Evolutionary conservation across 2,888 invertebrate species (phyloP), one percentile per base, ranked within the genome.

Genomic region (Noctua janthina): DNA sequence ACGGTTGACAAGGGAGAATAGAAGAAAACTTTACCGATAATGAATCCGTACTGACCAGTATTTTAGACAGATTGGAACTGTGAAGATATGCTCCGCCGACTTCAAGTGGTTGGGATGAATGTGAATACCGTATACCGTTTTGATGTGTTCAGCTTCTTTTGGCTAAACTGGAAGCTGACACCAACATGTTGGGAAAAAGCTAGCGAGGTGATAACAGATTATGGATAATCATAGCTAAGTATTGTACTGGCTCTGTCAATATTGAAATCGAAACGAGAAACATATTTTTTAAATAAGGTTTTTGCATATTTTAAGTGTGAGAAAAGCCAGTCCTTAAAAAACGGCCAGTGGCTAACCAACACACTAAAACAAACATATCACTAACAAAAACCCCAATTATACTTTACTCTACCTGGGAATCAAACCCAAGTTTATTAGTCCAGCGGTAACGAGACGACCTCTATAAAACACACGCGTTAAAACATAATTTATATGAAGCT

Each of bases 401-500:
- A 59, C 20, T 82, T 66, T 51, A 39, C 43, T 67, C 23, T 79
- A 62, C 49, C 78, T 39, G 84, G 54, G 68, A 84, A 86, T 78
- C 76, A 75, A 76, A 70, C 54, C 66, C 54, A 78, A 66, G 51
- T 75, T 79, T 70, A 79, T 81, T 77, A 68, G 56, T 51, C 39
- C 68, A 64, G 71, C 67, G 78, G 76, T 77, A 79, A 80, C 80
- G 54, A 75, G 78, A 76, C 74, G 76, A 85, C 85, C 85, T 86
- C 87, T 77, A 87, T 85, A 85, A 83, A 85, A 80, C 87, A 82
- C 83, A 87, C 62, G 68, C 84, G 84, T 87, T 83, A 85, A 86
- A 85, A 79, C 84, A 87, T 83, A 75, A 85, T 85, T 77, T 77
- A 83, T 77, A 77, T 77, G 80, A 69, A 82, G 67, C 62, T 69